These are phyloP conservation scores for Anastatus disparis DNA, from an alignment of 1,140 invertebrate genomes.

Conservation along the genomic window DNA sequence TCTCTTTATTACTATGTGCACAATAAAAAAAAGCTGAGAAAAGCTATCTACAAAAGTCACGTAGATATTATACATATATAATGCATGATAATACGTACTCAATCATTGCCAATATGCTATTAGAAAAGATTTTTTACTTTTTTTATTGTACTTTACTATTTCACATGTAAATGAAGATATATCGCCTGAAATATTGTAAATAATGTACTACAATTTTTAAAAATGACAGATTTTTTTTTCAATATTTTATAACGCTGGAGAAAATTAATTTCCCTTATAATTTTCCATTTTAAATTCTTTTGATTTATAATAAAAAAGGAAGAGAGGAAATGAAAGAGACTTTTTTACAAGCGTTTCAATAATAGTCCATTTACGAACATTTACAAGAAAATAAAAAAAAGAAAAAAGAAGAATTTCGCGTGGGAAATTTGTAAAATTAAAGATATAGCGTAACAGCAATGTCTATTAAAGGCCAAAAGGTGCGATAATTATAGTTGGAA, in stretches of 20 bases:
- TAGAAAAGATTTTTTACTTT: too few relatives aligned
- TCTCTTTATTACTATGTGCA: neutral
- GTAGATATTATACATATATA: neutral
- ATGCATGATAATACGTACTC: neutral
- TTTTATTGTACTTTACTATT: too few relatives aligned
- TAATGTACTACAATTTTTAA: too few relatives aligned
- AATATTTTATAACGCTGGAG: too few relatives aligned
- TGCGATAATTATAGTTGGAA: conserved; percentile 25
- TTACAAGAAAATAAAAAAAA: neutral
- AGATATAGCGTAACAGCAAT: too few relatives aligned
- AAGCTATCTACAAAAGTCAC: neutral
- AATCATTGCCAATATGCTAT: too few relatives aligned
- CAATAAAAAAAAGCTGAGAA: conserved; percentile 3
- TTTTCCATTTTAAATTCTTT: too few relatives aligned
- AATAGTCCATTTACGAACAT: neutral
- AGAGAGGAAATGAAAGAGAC: neutral
- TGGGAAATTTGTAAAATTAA: neutral
- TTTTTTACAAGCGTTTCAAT: neutral
- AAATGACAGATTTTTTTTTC: too few relatives aligned
- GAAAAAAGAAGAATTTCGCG: neutral
- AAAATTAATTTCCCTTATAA: too few relatives aligned
- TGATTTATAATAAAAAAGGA: too few relatives aligned
- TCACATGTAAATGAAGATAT: too few relatives aligned
- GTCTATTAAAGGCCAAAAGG: conserved; percentile 15
- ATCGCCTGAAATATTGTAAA: too few relatives aligned